Percentiles rank a stretch among this genome's conserved stretches.
Evolutionary conservation across 2,797 vertebrate genomes (phyloP).

Genomic region (Netta rufina): DNA sequence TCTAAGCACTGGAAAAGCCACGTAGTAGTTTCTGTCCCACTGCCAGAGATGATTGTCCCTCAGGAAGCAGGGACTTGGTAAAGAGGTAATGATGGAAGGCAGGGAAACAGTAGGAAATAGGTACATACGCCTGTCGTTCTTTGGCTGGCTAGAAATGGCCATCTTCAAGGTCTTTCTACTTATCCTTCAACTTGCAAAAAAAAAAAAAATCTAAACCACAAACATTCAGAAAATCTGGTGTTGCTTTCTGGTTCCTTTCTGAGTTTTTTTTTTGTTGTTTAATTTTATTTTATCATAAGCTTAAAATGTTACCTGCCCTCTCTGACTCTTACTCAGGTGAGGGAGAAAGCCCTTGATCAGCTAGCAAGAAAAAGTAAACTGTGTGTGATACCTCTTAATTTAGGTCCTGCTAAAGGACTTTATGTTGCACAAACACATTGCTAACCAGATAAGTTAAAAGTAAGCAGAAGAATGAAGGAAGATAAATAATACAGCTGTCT

Average conservation of each 20-base stretch:
- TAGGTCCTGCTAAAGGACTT: background rate
- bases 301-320: background rate
- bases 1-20: background rate
- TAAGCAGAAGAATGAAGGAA: background rate
- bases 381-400: background rate
- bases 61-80: background rate
- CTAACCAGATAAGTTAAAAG: background rate
- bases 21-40: background rate
- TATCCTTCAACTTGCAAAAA: background rate
- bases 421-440: background rate
- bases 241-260: background rate
- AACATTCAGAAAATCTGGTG: background rate
- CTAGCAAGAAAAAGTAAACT: background rate
- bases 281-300: background rate
- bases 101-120: background rate
- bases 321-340: background rate
- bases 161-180: background rate
- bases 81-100: background rate
- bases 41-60: background rate
- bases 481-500: background rate
- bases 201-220: background rate
- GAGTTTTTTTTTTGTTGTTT: background rate
- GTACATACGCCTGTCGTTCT: background rate
- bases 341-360: background rate
- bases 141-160: background rate